Evolutionary conservation across 2,888 invertebrate genomes (phyloP).

Genomic region (Aphodius granarius): DNA sequence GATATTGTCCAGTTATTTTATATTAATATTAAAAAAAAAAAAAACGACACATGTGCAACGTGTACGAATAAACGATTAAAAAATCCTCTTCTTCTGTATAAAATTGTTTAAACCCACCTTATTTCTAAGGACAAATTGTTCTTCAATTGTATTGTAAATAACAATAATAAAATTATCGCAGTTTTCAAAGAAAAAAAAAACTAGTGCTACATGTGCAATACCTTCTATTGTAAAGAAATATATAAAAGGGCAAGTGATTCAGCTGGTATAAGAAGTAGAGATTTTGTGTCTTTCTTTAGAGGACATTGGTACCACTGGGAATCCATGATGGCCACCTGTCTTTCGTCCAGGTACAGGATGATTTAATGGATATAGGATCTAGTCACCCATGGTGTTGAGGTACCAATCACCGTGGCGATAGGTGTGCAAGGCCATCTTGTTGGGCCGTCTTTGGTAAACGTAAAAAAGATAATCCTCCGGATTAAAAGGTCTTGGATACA

Average conservation of each 20-base stretch:
- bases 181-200: too few species aligned
- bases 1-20: too few species aligned
- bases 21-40: too few species aligned
- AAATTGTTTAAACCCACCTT: too few species aligned
- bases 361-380: constrained; percentile 28
- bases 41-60: too few species aligned
- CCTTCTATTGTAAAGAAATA: background rate
- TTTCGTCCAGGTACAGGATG: constrained; percentile 25
- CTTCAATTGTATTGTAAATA: too few species aligned
- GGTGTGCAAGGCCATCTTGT: constrained; percentile 27
- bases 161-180: too few species aligned
- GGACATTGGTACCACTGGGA: constrained; percentile 25
- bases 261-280: background rate
- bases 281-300: background rate
- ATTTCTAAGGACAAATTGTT: too few species aligned
- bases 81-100: too few species aligned
- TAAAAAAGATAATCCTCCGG: background rate
- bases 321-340: constrained; percentile 40
- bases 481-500: background rate
- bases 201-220: background rate
- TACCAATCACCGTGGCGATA: constrained; percentile 41
- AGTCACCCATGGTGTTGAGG: constrained; percentile 40
- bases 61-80: too few species aligned
- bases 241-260: background rate
- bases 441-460: background rate